These are phyloP conservation scores for Calliphora vomitoria DNA, from an alignment of 2,888 invertebrate genomes.

Conservation along the genomic window DNA sequence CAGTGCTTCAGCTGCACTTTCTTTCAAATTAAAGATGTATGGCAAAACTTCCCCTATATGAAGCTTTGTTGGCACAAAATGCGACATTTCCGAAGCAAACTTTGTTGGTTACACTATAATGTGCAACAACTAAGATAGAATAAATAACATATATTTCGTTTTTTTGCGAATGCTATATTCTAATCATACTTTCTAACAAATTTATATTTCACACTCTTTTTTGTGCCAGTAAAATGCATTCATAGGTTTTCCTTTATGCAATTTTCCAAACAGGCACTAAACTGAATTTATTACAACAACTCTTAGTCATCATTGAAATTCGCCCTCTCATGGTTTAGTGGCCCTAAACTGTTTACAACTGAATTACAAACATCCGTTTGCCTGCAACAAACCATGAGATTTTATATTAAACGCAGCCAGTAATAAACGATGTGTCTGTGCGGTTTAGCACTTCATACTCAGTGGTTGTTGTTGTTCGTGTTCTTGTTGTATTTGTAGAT, in stretches of 20 bases:
- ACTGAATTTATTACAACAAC: constrained; percentile 5
- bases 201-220: no score
- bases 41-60: no score
- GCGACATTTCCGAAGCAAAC: no score
- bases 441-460: constrained; percentile 55
- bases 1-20: no score
- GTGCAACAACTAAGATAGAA: no score
- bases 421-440: constrained; percentile 53
- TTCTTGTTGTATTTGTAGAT: background rate
- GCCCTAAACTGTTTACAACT: constrained; percentile 30
- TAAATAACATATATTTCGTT: no score
- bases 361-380: constrained; percentile 23
- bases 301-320: background rate
- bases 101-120: no score
- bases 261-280: background rate
- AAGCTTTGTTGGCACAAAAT: no score
- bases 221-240: no score
- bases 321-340: constrained; percentile 1
- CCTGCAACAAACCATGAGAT: constrained; percentile 37
- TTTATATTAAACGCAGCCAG: constrained; percentile 41
- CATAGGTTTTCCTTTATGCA: background rate
- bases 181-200: no score
- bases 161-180: no score
- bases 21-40: no score
- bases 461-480: background rate